These are phyloP conservation scores for Oscheius sp. DNA, from an alignment of 2,888 invertebrate genomes.

Conservation along the genomic window DNA sequence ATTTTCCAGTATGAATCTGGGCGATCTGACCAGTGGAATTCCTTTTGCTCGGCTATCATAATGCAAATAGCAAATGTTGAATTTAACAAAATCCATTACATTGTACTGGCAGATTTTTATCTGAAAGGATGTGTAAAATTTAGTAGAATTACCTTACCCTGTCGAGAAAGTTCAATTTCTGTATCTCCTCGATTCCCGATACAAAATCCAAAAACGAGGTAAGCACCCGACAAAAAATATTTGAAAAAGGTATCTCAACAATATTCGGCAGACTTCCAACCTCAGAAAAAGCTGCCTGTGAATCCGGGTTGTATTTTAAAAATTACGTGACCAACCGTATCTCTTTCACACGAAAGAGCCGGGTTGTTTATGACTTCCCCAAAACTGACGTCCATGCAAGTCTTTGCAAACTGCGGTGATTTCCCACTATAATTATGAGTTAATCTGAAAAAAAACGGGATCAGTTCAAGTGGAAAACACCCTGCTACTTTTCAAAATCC, in stretches of 20 bases:
- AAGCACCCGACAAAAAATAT: conserved; percentile 3
- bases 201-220: conserved; percentile 13
- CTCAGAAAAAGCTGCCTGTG: conserved; percentile 16
- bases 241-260: background rate
- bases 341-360: conserved; percentile 14
- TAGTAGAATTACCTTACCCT: background rate
- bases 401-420: background rate
- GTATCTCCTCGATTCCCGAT: conserved; percentile 1
- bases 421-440: conserved; percentile 12
- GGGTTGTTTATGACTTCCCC: conserved; percentile 23
- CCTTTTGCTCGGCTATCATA: background rate
- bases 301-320: background rate
- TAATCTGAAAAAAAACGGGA: background rate
- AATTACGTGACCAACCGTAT: conserved; percentile 3
- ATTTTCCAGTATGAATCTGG: background rate
- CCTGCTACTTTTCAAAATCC: background rate
- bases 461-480: background rate
- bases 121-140: background rate
- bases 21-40: background rate
- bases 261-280: conserved; percentile 11
- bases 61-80: conserved; percentile 9
- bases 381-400: conserved; percentile 15
- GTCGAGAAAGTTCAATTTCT: conserved; percentile 3
- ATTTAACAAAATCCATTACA: conserved; percentile 15
- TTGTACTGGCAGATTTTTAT: conserved; percentile 20